Evolutionary conservation across 2,113 vertebrate genomes (phyloP).

Genomic region (Periophthalmus modestus): DNA sequence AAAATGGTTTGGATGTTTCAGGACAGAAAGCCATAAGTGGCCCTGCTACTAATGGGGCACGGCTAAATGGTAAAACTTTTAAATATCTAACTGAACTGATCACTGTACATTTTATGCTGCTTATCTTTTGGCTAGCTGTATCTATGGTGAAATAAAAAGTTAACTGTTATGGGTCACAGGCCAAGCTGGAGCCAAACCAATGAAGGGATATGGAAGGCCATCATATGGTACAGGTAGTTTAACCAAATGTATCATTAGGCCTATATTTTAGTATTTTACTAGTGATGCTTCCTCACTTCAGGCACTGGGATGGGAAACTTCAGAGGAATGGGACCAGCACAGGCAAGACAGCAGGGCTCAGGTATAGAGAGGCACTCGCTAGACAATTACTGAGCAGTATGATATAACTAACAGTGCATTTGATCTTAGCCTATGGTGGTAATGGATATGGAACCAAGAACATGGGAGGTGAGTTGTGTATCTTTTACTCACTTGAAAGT

Average conservation of each 20-base stretch:
- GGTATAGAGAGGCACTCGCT: constrained; percentile 24
- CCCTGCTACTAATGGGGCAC: constrained; percentile 21
- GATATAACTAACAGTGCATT: constrained; percentile 1
- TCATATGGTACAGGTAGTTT: constrained; percentile 49
- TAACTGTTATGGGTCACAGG: constrained; percentile 38
- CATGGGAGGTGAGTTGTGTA: constrained; percentile 53
- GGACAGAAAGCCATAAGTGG: constrained; percentile 38
- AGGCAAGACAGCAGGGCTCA: constrained; percentile 45
- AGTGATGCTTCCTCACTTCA: constrained; percentile 3
- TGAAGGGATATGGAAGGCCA: constrained; percentile 60
- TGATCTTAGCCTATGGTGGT: constrained; percentile 44
- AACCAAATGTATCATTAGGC: not conserved
- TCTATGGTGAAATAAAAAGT: not conserved
- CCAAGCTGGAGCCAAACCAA: constrained; percentile 46
- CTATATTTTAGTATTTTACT: not conserved
- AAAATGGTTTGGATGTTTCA: constrained; percentile 1
- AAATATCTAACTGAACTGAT: not conserved
- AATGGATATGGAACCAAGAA: constrained; percentile 55
- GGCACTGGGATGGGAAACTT: constrained; percentile 37
- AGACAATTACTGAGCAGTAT: not conserved
- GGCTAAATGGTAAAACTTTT: constrained; percentile 33
- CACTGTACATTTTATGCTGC: not conserved
- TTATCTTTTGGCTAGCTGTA: not conserved
- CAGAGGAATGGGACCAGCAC: constrained; percentile 53
- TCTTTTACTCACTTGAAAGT: not conserved